Percentiles rank a stretch among this genome's conserved stretches.
These are phyloP conservation scores for Eupleurogrammus muticus DNA, from an alignment of 2,797 vertebrate genomes.

Conservation along the genomic window DNA sequence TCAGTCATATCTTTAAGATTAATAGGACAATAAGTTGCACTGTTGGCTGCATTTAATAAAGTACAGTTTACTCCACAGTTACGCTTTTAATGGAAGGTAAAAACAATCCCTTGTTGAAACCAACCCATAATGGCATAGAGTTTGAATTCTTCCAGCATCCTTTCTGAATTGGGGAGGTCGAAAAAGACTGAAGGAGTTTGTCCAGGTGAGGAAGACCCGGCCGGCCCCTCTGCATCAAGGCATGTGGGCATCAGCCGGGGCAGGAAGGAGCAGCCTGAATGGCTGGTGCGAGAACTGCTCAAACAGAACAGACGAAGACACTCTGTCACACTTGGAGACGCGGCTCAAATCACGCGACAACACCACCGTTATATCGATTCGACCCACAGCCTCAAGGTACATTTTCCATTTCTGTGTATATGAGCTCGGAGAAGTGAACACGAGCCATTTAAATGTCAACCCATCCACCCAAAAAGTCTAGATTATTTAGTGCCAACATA, in stretches of 20 bases:
- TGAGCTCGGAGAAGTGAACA: background rate
- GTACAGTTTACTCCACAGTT: background rate
- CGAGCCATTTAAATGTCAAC: background rate
- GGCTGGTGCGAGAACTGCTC: constrained; percentile 76
- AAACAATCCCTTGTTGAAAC: background rate
- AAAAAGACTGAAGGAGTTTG: constrained; percentile 26
- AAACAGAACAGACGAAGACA: constrained; percentile 70
- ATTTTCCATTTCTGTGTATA: background rate
- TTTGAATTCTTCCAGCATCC: constrained; percentile 66
- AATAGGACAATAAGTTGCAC: constrained; percentile 16
- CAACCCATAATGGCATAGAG: background rate
- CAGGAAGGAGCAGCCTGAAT: constrained; percentile 56
- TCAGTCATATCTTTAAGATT: constrained; percentile 11
- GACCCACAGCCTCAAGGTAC: constrained; percentile 73
- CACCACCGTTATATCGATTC: constrained; percentile 26
- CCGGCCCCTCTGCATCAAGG: constrained; percentile 17
- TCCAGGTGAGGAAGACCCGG: constrained; percentile 21
- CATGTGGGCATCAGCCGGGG: constrained; percentile 6
- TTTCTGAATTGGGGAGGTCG: constrained; percentile 47
- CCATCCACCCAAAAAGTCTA: background rate
- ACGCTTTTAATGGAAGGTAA: background rate
- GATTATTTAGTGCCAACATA: background rate
- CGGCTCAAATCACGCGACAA: constrained; percentile 29
- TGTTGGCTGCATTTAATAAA: background rate
- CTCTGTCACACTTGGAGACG: constrained; percentile 68